Evolutionary conservation across 1,140 invertebrate genomes (phyloP).

Genomic region (Drosophila oshimai): DNA sequence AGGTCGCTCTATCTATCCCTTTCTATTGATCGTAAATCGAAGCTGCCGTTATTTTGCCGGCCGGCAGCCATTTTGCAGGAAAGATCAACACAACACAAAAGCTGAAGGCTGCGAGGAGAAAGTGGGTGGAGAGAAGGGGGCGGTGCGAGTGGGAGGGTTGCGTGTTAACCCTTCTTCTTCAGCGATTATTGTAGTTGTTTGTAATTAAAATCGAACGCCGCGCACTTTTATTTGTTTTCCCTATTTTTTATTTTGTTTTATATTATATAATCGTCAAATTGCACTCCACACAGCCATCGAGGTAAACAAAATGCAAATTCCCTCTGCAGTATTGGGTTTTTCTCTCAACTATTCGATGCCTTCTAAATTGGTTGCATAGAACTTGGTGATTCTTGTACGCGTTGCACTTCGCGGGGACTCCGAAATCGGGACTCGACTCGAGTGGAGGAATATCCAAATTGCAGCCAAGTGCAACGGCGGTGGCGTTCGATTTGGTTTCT

Average conservation of each 20-base stretch:
- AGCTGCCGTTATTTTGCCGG: conserved; percentile 15
- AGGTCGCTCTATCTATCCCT: background rate
- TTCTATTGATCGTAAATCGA: background rate
- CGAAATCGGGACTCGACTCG: conserved; percentile 33
- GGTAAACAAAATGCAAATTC: conserved; percentile 48
- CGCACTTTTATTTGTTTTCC: conserved; percentile 51
- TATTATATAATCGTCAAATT: conserved; percentile 51
- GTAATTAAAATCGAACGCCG: conserved; percentile 66
- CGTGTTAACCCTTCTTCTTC: conserved; percentile 42
- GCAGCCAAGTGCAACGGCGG: conserved; percentile 27
- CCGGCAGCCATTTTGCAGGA: conserved; percentile 34
- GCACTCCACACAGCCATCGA: conserved; percentile 48
- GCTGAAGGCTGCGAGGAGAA: background rate
- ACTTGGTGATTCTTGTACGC: background rate
- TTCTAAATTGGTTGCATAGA: conserved; percentile 18
- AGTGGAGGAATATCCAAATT: conserved; percentile 15
- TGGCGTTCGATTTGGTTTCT: conserved; percentile 25
- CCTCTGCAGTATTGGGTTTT: conserved; percentile 19
- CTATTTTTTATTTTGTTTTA: conserved; percentile 7
- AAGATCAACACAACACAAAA: conserved; percentile 25
- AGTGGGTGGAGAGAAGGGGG: background rate
- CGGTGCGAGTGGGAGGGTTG: conserved; percentile 46
- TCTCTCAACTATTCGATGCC: conserved; percentile 9
- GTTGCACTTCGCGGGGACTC: conserved; percentile 22
- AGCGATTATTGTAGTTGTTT: conserved; percentile 48